These are phyloP conservation scores for Amniataba percoides DNA, from an alignment of 2,797 vertebrate genomes.

Conservation along the genomic window DNA sequence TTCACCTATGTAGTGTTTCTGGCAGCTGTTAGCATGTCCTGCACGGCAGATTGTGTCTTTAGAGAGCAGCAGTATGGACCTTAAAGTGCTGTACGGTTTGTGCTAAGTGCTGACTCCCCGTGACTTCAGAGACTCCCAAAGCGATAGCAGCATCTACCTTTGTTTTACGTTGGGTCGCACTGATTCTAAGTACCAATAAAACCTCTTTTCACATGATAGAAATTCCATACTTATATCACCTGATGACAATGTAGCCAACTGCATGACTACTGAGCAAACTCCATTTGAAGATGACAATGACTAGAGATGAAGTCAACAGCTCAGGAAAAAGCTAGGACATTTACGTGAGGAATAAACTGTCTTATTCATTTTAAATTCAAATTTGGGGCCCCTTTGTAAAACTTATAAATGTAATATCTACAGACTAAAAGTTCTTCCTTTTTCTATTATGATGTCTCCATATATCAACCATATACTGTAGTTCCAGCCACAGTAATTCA, in stretches of 20 bases:
- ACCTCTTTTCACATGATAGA: neutral
- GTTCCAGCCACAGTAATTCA: neutral
- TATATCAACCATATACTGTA: neutral
- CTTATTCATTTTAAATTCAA: neutral
- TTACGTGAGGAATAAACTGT: neutral
- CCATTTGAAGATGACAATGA: neutral
- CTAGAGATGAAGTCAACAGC: neutral
- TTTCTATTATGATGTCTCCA: too few species aligned
- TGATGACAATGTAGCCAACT: neutral
- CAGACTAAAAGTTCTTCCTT: neutral
- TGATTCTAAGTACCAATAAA: neutral
- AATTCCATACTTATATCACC: neutral
- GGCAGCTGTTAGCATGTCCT: neutral
- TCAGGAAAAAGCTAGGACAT: neutral
- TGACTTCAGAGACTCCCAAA: neutral
- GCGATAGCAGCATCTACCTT: neutral
- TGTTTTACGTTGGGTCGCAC: neutral
- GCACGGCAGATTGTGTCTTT: neutral
- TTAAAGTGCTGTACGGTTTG: neutral
- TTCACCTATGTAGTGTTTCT: neutral
- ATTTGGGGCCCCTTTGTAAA: neutral
- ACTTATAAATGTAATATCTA: neutral
- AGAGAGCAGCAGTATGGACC: neutral
- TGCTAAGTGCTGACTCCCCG: neutral
- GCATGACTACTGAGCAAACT: neutral